These are phyloP conservation scores for Matsumurasca onukii DNA, from an alignment of 1,140 invertebrate genomes.

Conservation along the genomic window DNA sequence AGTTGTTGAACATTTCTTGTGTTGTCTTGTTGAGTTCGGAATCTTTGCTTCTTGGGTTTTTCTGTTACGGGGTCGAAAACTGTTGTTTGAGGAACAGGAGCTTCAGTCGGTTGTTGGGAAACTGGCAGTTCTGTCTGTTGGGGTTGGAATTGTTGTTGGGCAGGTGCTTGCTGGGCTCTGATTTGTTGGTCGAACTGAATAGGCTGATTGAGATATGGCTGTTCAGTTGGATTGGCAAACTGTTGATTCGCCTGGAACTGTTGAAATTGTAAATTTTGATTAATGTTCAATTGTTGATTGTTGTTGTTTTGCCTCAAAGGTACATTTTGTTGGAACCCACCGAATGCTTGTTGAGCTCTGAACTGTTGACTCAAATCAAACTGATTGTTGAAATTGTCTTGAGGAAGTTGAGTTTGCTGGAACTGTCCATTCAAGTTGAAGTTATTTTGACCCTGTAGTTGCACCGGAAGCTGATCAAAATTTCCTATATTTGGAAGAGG, in stretches of 20 bases:
- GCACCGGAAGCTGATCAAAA: no score
- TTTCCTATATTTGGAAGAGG: background rate
- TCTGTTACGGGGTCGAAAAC: background rate
- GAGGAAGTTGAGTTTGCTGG: no score
- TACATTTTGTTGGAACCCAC: background rate
- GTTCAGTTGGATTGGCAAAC: background rate
- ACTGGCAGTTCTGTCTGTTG: constrained; percentile 1
- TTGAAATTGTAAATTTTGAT: constrained; percentile 18
- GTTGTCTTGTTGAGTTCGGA: constrained; percentile 41
- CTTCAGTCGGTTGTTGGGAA: background rate
- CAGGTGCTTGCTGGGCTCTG: constrained; percentile 48
- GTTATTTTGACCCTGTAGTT: no score
- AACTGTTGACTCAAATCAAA: no score
- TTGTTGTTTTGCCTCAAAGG: background rate
- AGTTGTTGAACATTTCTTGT: constrained; percentile 47
- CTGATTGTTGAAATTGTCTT: no score
- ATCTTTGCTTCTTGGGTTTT: constrained; percentile 1
- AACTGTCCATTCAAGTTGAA: no score
- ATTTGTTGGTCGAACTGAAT: background rate
- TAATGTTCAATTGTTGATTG: background rate
- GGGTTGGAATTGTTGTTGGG: background rate
- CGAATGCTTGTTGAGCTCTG: constrained; percentile 1
- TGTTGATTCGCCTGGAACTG: constrained; percentile 15
- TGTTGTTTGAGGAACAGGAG: background rate
- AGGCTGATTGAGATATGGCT: constrained; percentile 19